These are phyloP conservation scores for Tanaodytes sp. DNA, from an alignment of 2,888 invertebrate genomes.

Conservation along the genomic window DNA sequence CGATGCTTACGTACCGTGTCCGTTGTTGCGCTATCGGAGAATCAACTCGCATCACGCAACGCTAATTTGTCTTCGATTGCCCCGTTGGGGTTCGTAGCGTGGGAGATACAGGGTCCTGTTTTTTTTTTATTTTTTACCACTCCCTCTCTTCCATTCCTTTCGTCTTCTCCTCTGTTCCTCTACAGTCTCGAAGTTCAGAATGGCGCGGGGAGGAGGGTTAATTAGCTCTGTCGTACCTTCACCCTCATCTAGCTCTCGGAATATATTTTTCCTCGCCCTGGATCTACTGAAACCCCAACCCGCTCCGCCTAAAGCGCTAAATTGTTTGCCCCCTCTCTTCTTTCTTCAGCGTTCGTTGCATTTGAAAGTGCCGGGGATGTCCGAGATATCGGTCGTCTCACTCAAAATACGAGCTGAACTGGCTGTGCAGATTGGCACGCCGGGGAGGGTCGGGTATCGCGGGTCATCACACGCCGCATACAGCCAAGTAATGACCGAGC, in stretches of 20 bases:
- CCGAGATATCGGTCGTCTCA: conserved; percentile 50
- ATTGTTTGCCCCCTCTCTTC: too few species aligned
- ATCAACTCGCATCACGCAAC: conserved; percentile 73
- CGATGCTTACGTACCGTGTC: conserved; percentile 64
- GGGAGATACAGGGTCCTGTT: conserved; percentile 68
- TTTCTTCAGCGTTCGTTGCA: conserved; percentile 41
- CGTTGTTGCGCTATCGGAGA: conserved; percentile 70
- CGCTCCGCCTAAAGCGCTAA: too few species aligned
- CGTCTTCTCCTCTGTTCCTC: too few species aligned
- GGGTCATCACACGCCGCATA: conserved; percentile 65
- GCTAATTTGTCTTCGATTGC: conserved; percentile 73
- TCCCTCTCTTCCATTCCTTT: too few species aligned
- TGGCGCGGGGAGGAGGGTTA: too few species aligned
- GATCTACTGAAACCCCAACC: too few species aligned
- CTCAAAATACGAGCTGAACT: conserved; percentile 50
- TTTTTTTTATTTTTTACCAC: too few species aligned
- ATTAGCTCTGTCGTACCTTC: too few species aligned
- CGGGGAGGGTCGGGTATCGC: conserved; percentile 60
- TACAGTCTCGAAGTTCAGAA: too few species aligned
- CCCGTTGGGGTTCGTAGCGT: conserved; percentile 67
- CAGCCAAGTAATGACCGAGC: conserved; percentile 65
- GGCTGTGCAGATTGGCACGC: conserved; percentile 49
- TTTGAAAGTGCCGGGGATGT: conserved; percentile 25
- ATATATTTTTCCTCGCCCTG: too few species aligned
- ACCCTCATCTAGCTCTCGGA: too few species aligned